Percentiles rank a stretch among this genome's conserved stretches.
phyloP scores from a whole-genome alignment of 1,140 invertebrate genomes.

The Atta texana region DNA sequence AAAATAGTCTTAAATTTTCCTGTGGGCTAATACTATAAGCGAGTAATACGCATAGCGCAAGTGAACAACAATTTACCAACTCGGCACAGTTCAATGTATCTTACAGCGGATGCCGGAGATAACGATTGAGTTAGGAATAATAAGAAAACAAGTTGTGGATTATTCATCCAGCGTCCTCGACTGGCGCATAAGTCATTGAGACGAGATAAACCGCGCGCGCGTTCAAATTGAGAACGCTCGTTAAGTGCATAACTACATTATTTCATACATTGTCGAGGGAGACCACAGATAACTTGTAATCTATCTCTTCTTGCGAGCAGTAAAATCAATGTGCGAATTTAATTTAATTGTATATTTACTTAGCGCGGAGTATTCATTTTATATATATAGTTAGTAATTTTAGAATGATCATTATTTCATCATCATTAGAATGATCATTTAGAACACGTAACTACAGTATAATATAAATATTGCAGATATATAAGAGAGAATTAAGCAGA shows the following conservation, averaged over 20 bases:
- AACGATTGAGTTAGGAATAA: conserved; percentile 71
- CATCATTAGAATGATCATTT: not conserved
- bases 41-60: conserved; percentile 44
- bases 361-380: not conserved
- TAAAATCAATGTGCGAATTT: not conserved
- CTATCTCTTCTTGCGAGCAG: not conserved
- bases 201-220: conserved; percentile 56
- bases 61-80: conserved; percentile 59
- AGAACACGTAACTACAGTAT: not conserved
- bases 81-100: conserved; percentile 64
- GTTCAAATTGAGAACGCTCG: conserved; percentile 56
- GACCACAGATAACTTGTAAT: not conserved
- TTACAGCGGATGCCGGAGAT: conserved; percentile 70
- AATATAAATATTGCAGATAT: not conserved
- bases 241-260: conserved; percentile 38
- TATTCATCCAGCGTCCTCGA: conserved; percentile 49
- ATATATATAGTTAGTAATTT: not conserved
- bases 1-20: conserved; percentile 64
- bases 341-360: conserved; percentile 2
- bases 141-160: conserved; percentile 68
- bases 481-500: not conserved
- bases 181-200: conserved; percentile 56
- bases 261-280: conserved; percentile 21
- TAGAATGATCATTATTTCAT: not conserved
- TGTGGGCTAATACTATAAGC: not conserved